Percentiles rank a stretch among this genome's conserved stretches.
Evolutionary conservation across 2,113 vertebrate genomes (phyloP).

Genomic region (Condylura cristata): DNA sequence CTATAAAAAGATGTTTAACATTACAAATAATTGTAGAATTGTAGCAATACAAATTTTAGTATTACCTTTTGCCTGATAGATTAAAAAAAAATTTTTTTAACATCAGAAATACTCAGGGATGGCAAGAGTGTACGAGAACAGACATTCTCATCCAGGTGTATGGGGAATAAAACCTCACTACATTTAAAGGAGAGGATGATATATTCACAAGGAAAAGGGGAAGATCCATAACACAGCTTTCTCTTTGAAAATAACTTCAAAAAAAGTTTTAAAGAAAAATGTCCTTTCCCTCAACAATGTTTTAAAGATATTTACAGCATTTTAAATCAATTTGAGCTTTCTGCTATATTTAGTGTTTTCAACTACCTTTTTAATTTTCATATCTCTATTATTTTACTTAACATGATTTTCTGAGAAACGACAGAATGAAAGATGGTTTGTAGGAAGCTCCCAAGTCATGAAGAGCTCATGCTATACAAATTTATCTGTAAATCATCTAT

Average conservation of each 20-base stretch:
- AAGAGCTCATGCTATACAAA: background rate
- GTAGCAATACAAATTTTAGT: slow-evolving; percentile 9
- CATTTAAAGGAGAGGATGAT: background rate
- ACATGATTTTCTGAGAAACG: background rate
- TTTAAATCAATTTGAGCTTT: slow-evolving; percentile 74
- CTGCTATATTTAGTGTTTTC: slow-evolving; percentile 70
- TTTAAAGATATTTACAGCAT: slow-evolving; percentile 64
- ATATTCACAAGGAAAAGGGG: background rate
- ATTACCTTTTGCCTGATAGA: background rate
- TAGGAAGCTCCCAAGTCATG: background rate
- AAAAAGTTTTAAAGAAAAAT: slow-evolving; percentile 11
- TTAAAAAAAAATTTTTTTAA: background rate
- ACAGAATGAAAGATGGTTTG: slow-evolving; percentile 65
- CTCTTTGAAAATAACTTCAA: background rate
- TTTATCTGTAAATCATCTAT: background rate
- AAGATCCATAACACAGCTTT: background rate
- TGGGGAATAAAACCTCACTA: background rate
- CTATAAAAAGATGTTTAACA: background rate
- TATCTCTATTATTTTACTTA: background rate
- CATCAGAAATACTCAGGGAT: background rate
- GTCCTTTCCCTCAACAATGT: background rate
- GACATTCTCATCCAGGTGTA: background rate
- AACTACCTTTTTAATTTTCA: slow-evolving; percentile 38
- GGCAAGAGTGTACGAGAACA: background rate
- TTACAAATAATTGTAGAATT: background rate